Evolutionary conservation across 2,797 vertebrate genomes (phyloP).

Genomic region (Esox lucius): DNA sequence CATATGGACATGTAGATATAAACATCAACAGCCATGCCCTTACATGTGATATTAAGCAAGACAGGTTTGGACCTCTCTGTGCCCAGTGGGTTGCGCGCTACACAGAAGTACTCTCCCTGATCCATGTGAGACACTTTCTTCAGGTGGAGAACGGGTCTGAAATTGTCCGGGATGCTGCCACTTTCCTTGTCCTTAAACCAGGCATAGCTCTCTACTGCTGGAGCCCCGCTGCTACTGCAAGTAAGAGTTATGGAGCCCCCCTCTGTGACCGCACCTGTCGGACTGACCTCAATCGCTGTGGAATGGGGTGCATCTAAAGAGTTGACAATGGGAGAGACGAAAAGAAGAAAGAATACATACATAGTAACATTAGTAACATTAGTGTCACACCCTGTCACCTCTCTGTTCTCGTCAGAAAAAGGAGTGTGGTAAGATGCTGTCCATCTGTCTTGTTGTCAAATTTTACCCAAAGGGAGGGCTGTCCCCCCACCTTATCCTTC

Average conservation of each 20-base stretch:
- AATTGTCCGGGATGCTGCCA: slow-evolving; percentile 76
- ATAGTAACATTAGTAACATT: no score
- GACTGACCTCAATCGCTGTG: slow-evolving; percentile 62
- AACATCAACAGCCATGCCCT: slow-evolving; percentile 26
- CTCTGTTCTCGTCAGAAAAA: no score
- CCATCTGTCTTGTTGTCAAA: no score
- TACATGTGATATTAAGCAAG: slow-evolving; percentile 76
- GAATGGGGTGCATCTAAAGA: slow-evolving; percentile 67
- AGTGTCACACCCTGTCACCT: no score
- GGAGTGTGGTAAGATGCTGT: no score
- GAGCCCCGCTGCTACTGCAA: slow-evolving; percentile 75
- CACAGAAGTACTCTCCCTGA: slow-evolving; percentile 75
- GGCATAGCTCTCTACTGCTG: slow-evolving; percentile 75
- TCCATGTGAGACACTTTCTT: slow-evolving; percentile 67
- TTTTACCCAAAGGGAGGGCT: no score
- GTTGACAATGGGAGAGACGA: background rate
- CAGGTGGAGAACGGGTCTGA: slow-evolving; percentile 71
- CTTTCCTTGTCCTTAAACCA: slow-evolving; percentile 80
- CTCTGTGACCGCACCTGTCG: slow-evolving; percentile 60
- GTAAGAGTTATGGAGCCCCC: slow-evolving; percentile 68
- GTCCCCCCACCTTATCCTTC: no score
- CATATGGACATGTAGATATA: background rate
- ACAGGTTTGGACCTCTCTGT: slow-evolving; percentile 69
- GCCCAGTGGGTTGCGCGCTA: slow-evolving; percentile 76
- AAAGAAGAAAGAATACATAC: background rate